Evolutionary conservation across 2,888 invertebrate genomes (phyloP), one percentile per base, ranked within the genome.

Genomic region (Axea sp.): DNA sequence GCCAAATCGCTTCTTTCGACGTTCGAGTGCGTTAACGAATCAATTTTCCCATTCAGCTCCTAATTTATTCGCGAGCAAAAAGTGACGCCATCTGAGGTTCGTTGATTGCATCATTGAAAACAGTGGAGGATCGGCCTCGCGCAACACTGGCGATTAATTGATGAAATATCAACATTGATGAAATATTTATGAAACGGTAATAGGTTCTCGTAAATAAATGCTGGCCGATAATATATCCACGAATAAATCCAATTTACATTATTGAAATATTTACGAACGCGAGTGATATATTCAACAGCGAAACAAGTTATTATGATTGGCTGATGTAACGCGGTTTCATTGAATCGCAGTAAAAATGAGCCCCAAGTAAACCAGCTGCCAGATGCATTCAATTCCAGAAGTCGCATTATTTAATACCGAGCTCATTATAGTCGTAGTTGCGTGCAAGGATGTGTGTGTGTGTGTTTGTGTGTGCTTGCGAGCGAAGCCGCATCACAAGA

Each of bases 311-410:
- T 59, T 72, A 59, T 72, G 72, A 72, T 72, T 72, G 53, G 59
- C 53, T 31, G 53, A 45, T 72, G 64, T 59, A 59, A 60, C 47
- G 57, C 59, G 51, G 59, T 72, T 65, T 41, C 28, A 53, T 78
- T 76, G 71, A 71, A 78, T 76, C 45, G 60, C 37, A 3, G 73
- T 74, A 77, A 78, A 79, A 80, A 82, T 77, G 77, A n/a, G 78
- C 76, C 62, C 78, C 78, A 77, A 75, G 74, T 68, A 75, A 77
- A 73, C 79, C 80, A 77, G 78, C 81, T 81, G 81, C 71, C 79
- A 75, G 78, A 76, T 81, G 81, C 82, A 80, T 80, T 78, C 73
- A 73, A 76, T 83, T 80, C 79, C 79, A 82, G 80, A 82, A 81
- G 80, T 82, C 77, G 78, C 77, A 73, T 80, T 65, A 72, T 77